Evolutionary conservation across 2,113 vertebrate species (phyloP), one percentile per base, ranked within the genome.

Genomic region (Epinephelus fuscoguttatus): DNA sequence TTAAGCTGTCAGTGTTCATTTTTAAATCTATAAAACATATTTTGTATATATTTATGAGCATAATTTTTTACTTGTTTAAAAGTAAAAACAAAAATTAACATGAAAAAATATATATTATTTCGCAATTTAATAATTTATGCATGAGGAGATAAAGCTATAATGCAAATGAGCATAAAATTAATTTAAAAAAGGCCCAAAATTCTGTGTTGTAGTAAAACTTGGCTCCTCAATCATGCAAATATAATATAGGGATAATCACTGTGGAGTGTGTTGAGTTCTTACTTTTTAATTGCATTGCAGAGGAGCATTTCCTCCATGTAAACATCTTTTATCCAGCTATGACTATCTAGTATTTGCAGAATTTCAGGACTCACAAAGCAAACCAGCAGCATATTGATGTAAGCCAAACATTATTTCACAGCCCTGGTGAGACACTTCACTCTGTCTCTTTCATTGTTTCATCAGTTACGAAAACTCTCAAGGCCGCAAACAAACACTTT

Each of bases 391-490:
- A 66, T 60, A 53, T 49, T 81, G 80, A 83, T 60, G 42, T n/a
- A 30, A 40, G 23, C 64, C 37, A 75, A 73, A 73, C 57, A 52
- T 40, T 23, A 57, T 42, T 78, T 75, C 72, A 75, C 30, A 73
- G 81, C 67, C 56, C 81, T 37, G 61, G 15, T 70, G 84, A 78
- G 75, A 62, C 52, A 57, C 75, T 74, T 81, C 17, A 71, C 45
- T 73, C 7, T 8, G 30, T 66, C 52, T 77, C 50, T 7, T 55
- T 67, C n/a, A 19, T 19, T 33, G 23, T 70, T 77, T 23, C 40
- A 60, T 69, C 70, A 60, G 67, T 73, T 72, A 81, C 42, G 2
- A 52, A 73, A 67, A 76, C 73, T 67, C 64, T 56, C 64, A 72
- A 50, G 64, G 47, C 66, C 70, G 60, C 66, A 83, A 81, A 75